Evolutionary conservation across 2,113 vertebrate species (phyloP).

Genomic region (Oenanthe oenanthe): DNA sequence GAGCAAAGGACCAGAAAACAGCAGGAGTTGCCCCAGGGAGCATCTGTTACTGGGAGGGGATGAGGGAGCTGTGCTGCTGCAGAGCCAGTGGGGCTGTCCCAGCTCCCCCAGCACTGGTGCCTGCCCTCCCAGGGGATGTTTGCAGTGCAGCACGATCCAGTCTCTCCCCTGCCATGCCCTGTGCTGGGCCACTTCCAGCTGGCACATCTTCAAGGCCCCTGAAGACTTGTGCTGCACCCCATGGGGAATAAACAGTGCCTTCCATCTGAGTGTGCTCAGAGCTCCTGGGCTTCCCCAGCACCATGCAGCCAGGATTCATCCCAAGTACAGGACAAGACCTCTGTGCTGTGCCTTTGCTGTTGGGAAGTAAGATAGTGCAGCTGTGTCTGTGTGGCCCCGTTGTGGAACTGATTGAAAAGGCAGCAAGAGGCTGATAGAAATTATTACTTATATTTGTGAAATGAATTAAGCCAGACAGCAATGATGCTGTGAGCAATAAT

Average conservation of each 20-base stretch:
- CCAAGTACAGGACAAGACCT: background rate
- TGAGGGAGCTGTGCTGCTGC: background rate
- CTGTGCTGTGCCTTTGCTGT: background rate
- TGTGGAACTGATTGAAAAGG: background rate
- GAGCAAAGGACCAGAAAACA: background rate
- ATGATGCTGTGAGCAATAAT: background rate
- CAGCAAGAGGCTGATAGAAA: background rate
- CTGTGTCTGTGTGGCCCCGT: rapidly evolving
- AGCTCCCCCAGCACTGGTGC: too few species aligned
- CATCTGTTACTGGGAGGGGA: rapidly evolving
- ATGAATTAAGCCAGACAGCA: background rate
- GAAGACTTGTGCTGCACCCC: background rate
- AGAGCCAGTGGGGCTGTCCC: background rate
- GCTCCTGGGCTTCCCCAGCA: background rate
- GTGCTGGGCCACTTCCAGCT: background rate
- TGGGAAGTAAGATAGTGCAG: background rate
- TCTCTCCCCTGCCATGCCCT: rapidly evolving
- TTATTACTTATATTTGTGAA: background rate
- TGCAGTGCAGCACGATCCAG: background rate
- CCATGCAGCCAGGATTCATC: background rate
- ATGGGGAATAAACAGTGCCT: background rate
- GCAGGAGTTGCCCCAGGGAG: background rate
- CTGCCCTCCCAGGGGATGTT: background rate
- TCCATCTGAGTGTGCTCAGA: background rate
- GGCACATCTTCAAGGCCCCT: background rate